Base-by-base conservation (phyloP, 2,888 invertebrate species). In the Phortica okadai region DNA sequence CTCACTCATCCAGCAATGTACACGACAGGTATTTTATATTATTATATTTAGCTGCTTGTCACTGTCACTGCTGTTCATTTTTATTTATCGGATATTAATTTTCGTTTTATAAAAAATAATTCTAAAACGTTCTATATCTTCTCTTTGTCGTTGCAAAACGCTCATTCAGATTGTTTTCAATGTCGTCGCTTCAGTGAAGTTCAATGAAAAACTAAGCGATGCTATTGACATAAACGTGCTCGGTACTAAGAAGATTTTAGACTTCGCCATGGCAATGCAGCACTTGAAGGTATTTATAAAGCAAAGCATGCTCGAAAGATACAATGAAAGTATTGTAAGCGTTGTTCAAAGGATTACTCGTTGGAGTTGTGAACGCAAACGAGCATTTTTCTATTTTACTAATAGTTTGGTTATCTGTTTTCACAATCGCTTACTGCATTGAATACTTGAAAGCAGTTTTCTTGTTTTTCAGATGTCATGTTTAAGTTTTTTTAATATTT, bases 111-210 rank as follows among this genome's bases (percentile, higher is more conserved):
- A 21, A 62, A 25, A 64, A 64, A 75, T 59, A 73, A 74, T 58
- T 77, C 45, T 41, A 44, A 41, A 14, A 14, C 58, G 41, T 21
- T 5, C 10, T 7, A 56, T 6, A 56, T 58, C 8, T 62, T 16
- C 45, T 33, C 62, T 62, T 50, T 74, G n/a, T 42, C 72, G 64
- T 67, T 73, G 59, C 73, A 73, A 73, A 14, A 77, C 77, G 33
- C 33, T 33, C 33, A 33, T 73, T 62, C 81, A 92, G 92, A 91
- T 92, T 83, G 91, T 92, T 82, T 92, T 92, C 87, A 92, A 92
- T 82, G 90, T 92, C 79, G 92, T 92, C 80, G 92, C 92, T 62
- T 92, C 92, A 42, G 92, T 92, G 76, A 92, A 92, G 85, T 92
- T 92, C 87, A 92, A 92, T 88, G 92, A 92, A 87, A 91, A 91